Base-by-base conservation (phyloP, 2,888 invertebrate genomes). In the Tenthredo mesomela region DNA sequence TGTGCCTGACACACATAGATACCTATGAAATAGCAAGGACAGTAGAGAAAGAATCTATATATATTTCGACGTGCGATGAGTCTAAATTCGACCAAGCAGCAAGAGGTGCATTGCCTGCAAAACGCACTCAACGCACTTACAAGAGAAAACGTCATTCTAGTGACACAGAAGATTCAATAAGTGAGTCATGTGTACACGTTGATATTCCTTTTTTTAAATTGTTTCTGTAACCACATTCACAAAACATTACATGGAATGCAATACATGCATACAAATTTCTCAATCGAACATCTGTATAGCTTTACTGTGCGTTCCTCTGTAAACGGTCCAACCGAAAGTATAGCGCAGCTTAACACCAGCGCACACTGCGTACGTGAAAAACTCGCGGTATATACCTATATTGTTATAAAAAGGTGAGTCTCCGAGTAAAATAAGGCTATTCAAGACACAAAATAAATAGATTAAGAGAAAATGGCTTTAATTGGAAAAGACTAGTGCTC, bases 61-160 rank as follows among this genome's bases (percentile, higher is more conserved):
- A 67, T 15, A 67, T 67, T 67, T 67, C 67, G 18, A 67, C 67
- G 15, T 67, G 15, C 25, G 67, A 67, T 33, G 67, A 67, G 5
- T 10, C 33, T 15, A 29, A 67, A 67, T 67, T 67, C 25, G 33
- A 67, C 9, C 12, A 67, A 67, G 67, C 67, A 67, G 10, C 67
- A 29, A 67, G 10, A 67, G 25, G 33, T 2, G 67, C 12, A 29
- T 67, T 67, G 33, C 67, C 67, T 58, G 21, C 21, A 5, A 50
- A 50, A 50, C 50, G 50, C 50, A 43, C 43, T 43, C 43, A 54
- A 54, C 50, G 50, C 50, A 43, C 43, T 43, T 12, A 54, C 5
- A 54, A 54, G n/a, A 18, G 54, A 4, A 54, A 18, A n/a, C 2
- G n/a, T 54, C 18, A 54, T n/a, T 7, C 54, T 54, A 54, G 54